Percentiles rank a stretch among this genome's conserved stretches.
These are phyloP conservation scores for Archaeoteleia sp. DNA, from an alignment of 2,888 invertebrate species.

Conservation along the genomic window DNA sequence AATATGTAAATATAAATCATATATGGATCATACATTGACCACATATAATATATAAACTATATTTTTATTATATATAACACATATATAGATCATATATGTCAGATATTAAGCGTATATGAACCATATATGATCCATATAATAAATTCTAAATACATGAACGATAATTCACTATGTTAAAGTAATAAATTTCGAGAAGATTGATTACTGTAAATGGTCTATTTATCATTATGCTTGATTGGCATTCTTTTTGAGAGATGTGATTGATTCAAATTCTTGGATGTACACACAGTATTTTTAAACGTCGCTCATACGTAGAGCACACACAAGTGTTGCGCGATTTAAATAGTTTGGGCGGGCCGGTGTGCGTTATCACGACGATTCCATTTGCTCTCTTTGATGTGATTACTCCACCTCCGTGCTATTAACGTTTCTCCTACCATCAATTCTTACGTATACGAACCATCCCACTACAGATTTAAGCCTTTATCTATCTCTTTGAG, in stretches of 20 bases:
- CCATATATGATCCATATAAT: no score
- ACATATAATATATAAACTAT: no score
- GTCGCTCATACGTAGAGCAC: background rate
- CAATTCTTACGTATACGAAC: slow-evolving; percentile 39
- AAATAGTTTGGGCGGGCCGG: slow-evolving; percentile 30
- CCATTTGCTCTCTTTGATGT: slow-evolving; percentile 38
- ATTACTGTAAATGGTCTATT: slow-evolving; percentile 35
- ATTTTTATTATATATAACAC: no score
- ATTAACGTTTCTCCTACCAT: slow-evolving; percentile 34
- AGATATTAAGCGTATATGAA: no score
- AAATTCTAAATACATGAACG: background rate
- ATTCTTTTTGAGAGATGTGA: slow-evolving; percentile 23
- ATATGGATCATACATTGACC: no score
- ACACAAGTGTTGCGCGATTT: slow-evolving; percentile 15
- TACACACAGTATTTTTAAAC: slow-evolving; percentile 15
- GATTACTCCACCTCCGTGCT: slow-evolving; percentile 36
- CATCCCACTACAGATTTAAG: slow-evolving; percentile 31
- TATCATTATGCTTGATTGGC: slow-evolving; percentile 31
- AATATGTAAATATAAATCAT: no score
- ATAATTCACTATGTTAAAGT: slow-evolving; percentile 17
- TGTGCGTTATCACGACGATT: slow-evolving; percentile 24
- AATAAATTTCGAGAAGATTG: slow-evolving; percentile 22
- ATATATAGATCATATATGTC: no score
- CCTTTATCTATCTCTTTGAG: slow-evolving; percentile 39
- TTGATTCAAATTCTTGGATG: slow-evolving; percentile 30